Conservation (phyloP, 2,113 vertebrate genomes). For the Triplophysa dalaica region DNA sequence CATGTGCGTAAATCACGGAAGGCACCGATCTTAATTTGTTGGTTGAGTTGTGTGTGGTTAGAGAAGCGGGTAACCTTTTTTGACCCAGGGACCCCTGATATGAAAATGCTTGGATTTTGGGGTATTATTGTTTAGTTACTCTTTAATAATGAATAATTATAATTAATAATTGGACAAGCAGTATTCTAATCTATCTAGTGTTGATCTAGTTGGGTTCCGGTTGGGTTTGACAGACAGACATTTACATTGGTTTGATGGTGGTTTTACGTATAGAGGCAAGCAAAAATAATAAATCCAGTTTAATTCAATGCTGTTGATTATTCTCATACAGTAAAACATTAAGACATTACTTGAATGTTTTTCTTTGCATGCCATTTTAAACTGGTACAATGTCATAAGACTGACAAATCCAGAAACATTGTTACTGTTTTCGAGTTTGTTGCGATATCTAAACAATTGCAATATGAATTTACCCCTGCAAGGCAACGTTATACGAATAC, state of each 20-base stretch:
- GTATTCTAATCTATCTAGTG: too few species aligned
- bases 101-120: background rate
- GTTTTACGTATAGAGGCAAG: background rate
- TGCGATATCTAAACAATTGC: background rate
- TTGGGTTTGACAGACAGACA: background rate
- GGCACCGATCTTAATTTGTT: background rate
- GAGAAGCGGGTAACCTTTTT: background rate
- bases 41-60: too few species aligned
- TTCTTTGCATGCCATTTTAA: slow-evolving; percentile 3
- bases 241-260: background rate
- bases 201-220: too few species aligned
- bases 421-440: background rate
- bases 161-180: background rate
- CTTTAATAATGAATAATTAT: background rate
- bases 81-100: background rate
- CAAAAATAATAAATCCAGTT: background rate
- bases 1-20: background rate
- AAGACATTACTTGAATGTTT: too few species aligned
- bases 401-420: background rate
- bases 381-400: slow-evolving; percentile 21
- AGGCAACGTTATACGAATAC: background rate
- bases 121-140: background rate
- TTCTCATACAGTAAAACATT: too few species aligned
- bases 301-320: too few species aligned
- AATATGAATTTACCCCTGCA: background rate